These are phyloP conservation scores for Polietes domitor DNA, from an alignment of 2,888 invertebrate species.

Conservation along the genomic window DNA sequence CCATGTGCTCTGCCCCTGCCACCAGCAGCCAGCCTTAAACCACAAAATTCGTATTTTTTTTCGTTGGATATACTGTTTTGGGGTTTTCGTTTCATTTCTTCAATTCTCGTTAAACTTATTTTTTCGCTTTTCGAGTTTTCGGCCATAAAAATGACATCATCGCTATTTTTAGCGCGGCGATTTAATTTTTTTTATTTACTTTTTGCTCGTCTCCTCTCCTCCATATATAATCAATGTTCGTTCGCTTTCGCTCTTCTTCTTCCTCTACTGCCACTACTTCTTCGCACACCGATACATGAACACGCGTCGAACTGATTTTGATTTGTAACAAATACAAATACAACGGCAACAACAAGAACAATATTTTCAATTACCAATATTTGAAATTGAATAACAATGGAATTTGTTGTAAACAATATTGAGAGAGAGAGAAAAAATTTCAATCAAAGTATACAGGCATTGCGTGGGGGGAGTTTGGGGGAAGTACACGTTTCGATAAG, in stretches of 20 bases:
- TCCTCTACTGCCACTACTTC: not conserved
- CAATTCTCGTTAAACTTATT: not conserved
- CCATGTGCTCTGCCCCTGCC: not conserved
- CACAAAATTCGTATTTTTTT: not conserved
- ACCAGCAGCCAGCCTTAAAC: not conserved
- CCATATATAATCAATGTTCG: not conserved
- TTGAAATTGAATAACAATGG: constrained; percentile 2
- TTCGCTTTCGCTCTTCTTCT: not conserved
- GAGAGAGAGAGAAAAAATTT: not conserved
- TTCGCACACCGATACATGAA: no score
- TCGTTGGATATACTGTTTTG: not conserved
- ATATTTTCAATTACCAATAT: not conserved
- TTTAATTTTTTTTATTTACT: not conserved
- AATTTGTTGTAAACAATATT: constrained; percentile 6
- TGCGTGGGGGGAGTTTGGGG: no score
- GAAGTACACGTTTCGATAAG: no score
- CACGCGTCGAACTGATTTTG: not conserved
- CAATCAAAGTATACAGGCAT: no score
- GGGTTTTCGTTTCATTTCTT: not conserved
- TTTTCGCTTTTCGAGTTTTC: not conserved
- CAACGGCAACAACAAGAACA: not conserved
- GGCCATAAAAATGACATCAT: constrained; percentile 29
- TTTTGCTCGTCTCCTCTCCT: not conserved
- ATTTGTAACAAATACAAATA: not conserved
- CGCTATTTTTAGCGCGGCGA: constrained; percentile 21